phyloP scores from a whole-genome alignment of 1,140 invertebrate species.

The Brachionus calyciflorus region DNA sequence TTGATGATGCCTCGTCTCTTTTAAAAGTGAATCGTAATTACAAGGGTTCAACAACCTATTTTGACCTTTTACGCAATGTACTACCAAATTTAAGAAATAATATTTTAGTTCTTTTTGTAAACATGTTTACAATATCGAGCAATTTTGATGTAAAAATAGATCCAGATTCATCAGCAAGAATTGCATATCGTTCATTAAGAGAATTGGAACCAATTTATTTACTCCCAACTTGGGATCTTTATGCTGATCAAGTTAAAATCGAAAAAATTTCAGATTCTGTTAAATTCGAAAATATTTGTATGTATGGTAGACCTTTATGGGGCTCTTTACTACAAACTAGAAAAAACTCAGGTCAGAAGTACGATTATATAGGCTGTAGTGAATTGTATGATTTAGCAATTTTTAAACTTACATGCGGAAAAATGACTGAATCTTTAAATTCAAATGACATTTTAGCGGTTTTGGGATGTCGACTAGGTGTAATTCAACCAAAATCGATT shows the following conservation, averaged over 20 bases:
- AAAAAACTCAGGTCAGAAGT: background rate
- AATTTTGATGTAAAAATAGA: background rate
- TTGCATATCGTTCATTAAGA: background rate
- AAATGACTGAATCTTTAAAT: background rate
- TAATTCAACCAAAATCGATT: background rate
- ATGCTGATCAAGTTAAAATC: background rate
- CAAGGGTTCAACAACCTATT: too few species aligned
- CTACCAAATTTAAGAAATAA: background rate
- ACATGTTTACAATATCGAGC: background rate
- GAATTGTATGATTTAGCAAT: background rate
- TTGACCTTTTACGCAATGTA: too few species aligned
- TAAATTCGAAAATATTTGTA: conserved; percentile 8
- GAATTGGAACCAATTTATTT: background rate
- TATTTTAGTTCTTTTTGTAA: background rate
- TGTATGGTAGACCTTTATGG: background rate
- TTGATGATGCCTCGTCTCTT: too few species aligned
- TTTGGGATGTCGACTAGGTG: background rate
- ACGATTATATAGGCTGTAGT: background rate
- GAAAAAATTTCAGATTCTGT: background rate
- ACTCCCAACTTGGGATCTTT: background rate
- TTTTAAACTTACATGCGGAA: background rate
- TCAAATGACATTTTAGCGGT: background rate
- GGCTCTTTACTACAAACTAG: background rate
- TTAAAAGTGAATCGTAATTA: too few species aligned
- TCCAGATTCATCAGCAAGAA: background rate